These are phyloP conservation scores for Sarcophaga subvicina DNA, from an alignment of 2,888 invertebrate genomes.

Conservation along the genomic window DNA sequence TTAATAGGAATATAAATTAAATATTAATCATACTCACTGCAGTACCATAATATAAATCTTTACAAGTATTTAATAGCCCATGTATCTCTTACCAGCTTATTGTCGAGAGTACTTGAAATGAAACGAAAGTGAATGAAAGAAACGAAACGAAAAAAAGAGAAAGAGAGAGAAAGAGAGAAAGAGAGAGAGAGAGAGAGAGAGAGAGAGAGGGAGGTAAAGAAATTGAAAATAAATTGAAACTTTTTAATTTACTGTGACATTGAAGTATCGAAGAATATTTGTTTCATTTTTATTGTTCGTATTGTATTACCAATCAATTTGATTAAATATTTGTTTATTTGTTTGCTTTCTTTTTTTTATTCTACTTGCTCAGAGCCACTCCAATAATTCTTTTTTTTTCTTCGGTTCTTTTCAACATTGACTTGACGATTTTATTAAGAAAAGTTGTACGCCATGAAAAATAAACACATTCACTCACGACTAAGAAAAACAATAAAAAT, in stretches of 20 bases:
- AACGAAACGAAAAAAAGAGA: too few species aligned
- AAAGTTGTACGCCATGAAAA: slow-evolving; percentile 25
- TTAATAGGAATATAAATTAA: neutral
- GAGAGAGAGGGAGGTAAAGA: too few species aligned
- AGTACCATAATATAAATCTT: too few species aligned
- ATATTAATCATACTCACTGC: slow-evolving; percentile 16
- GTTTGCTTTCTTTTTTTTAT: slow-evolving; percentile 20
- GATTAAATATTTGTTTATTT: slow-evolving; percentile 50
- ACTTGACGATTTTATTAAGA: slow-evolving; percentile 37
- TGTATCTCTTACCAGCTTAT: too few species aligned
- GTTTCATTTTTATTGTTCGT: neutral
- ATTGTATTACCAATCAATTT: slow-evolving; percentile 36
- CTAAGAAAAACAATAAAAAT: neutral
- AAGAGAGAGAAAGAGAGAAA: too few species aligned
- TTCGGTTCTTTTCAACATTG: neutral
- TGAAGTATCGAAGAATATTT: slow-evolving; percentile 13
- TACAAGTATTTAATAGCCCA: neutral
- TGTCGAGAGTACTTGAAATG: too few species aligned
- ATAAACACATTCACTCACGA: neutral
- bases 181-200: too few species aligned
- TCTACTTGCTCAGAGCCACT: neutral
- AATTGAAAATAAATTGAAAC: slow-evolving; percentile 25
- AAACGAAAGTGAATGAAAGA: too few species aligned
- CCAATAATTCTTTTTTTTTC: neutral
- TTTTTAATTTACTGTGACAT: slow-evolving; percentile 20